Evolutionary conservation across 2,888 invertebrate genomes (phyloP).

Genomic region (Cerceris ruficornis): DNA sequence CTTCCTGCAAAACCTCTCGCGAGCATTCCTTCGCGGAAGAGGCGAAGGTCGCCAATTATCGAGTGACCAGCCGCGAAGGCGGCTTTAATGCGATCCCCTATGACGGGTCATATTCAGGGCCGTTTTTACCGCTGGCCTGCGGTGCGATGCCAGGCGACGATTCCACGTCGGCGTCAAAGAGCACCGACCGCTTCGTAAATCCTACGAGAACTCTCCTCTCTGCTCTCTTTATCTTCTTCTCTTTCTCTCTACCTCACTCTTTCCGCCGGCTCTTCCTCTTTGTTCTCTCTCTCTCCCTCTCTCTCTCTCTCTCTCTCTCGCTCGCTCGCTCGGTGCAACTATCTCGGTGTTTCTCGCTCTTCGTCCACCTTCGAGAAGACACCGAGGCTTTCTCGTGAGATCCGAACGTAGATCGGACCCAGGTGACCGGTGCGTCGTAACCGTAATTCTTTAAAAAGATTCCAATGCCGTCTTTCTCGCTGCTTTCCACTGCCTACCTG

Average conservation of each 20-base stretch:
- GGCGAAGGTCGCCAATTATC: constrained; percentile 80
- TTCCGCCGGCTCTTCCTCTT: not conserved
- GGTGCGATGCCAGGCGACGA: constrained; percentile 49
- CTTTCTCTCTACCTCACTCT: not conserved
- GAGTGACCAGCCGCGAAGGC: constrained; percentile 70
- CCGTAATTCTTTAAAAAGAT: constrained; percentile 54
- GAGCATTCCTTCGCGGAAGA: constrained; percentile 79
- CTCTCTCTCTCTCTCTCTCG: constrained; percentile 20
- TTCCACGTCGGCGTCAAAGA: constrained; percentile 65
- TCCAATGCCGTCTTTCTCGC: constrained; percentile 27
- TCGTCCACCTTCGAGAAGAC: constrained; percentile 15
- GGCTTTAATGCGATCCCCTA: constrained; percentile 73
- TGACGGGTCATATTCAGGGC: constrained; percentile 73
- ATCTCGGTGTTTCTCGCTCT: constrained; percentile 27
- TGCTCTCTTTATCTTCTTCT: constrained; percentile 1
- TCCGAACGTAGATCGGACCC: constrained; percentile 39
- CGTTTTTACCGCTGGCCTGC: constrained; percentile 53
- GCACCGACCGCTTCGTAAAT: constrained; percentile 67
- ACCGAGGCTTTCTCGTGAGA: constrained; percentile 36
- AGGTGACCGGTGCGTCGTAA: constrained; percentile 50
- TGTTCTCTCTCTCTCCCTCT: constrained; percentile 9
- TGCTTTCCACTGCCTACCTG: not conserved
- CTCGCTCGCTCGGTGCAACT: constrained; percentile 26
- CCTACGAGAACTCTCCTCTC: constrained; percentile 25
- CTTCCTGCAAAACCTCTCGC: constrained; percentile 62